Base-by-base conservation (phyloP, 2,113 vertebrate genomes). In the Abramis brama region DNA sequence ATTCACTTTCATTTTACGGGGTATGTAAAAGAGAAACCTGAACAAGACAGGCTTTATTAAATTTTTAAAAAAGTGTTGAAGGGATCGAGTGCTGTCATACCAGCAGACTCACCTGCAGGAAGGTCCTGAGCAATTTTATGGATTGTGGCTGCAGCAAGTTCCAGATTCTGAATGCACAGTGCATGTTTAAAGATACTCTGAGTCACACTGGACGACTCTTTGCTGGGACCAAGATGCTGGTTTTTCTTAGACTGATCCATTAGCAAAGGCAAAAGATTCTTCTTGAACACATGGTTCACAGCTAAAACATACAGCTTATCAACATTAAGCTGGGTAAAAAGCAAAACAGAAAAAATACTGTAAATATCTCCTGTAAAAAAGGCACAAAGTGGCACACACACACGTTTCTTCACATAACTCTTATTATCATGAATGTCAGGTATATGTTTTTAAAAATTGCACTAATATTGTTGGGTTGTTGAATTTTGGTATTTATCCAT, bases 51-150 rank as follows among this genome's bases (percentile, higher is more conserved):
- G 50, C 15, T 55, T 55, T 55, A 55, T 19, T 6, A 19, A 17
- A 30, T 30, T 30, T 2, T 2, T 13, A 50, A 4, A 50, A 13
- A 50, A 50, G 12, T 43, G 43, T 43, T 43, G 43, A 5, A 52
- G 17, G 12, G 52, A 2, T 43, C 2, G 62, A 19, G 15, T 9
- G 17, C 30, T 10, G 30, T 70, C 17, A 36, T 36, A 8, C 17
- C 4, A 11, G 33, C 6, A 47, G 27, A 85, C 66, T 81, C 50
- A 98, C 98, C 97, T 93, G 95, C 93, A 5, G 97, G 97, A 85
- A 99, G 93, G 50, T 99, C 97, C 92, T 98, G 97, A 55, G 96
- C 94, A 64, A 99, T 96, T 85, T 94, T 98, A 93, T 97, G 95
- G 66, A 97, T 96, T 0, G 97, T 97, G 55, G 97, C 98, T 4